Percentiles rank a stretch among this genome's conserved stretches.
Evolutionary conservation across 2,113 vertebrate genomes (phyloP).

Genomic region (Lichenostomus cassidix): DNA sequence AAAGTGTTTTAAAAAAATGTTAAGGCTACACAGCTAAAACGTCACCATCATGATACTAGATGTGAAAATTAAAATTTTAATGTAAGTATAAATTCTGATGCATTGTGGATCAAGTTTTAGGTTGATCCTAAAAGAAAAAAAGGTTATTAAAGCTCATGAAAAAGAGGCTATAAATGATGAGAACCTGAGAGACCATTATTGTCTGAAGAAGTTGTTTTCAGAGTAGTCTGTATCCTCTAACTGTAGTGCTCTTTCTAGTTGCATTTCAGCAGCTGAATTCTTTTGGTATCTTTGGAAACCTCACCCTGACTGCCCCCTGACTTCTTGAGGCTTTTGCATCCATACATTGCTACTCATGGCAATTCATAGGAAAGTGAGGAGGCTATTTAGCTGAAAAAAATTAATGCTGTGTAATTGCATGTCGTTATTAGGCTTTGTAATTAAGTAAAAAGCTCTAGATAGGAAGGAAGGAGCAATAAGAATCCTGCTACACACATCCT

Average conservation of each 20-base stretch:
- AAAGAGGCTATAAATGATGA: not conserved
- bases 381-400: not conserved
- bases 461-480: not conserved
- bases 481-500: not conserved
- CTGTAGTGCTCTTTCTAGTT: not conserved
- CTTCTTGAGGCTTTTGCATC: not conserved
- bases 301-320: not conserved
- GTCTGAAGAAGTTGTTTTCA: not conserved
- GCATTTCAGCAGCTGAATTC: not conserved
- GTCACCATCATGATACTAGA: not conserved
- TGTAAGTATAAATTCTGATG: not conserved
- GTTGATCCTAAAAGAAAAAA: not conserved
- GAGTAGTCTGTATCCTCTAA: not conserved
- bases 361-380: not conserved
- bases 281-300: not conserved
- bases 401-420: not conserved
- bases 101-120: not conserved
- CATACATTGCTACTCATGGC: fast-evolving
- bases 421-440: not conserved
- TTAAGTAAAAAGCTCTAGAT: not conserved
- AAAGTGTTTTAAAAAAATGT: not conserved
- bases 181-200: not conserved
- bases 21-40: not conserved
- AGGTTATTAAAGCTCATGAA: not conserved
- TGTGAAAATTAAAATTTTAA: not conserved